These are phyloP conservation scores for Cynodonichthys magdalenae DNA, from an alignment of 2,797 vertebrate genomes.

Conservation along the genomic window DNA sequence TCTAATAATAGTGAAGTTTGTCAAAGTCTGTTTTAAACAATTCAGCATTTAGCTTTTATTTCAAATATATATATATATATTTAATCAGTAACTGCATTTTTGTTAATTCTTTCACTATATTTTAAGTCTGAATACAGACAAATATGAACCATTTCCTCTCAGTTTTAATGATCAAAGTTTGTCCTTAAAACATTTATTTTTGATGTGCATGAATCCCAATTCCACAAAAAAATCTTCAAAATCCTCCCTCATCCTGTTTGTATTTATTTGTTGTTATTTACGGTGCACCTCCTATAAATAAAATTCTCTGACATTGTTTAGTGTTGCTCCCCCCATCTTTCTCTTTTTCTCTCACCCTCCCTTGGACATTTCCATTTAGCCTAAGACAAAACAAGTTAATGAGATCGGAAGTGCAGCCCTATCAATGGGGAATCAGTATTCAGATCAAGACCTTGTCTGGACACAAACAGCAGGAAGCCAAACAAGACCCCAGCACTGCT, in stretches of 20 bases:
- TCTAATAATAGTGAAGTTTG: no score
- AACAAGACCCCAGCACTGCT: slow-evolving; percentile 63
- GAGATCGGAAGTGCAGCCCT: slow-evolving; percentile 80
- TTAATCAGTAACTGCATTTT: neutral
- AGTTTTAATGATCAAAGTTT: slow-evolving; percentile 17
- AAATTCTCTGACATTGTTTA: slow-evolving; percentile 67
- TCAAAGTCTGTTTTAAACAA: neutral
- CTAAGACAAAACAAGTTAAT: slow-evolving; percentile 85
- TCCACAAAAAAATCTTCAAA: slow-evolving; percentile 2
- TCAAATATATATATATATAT: no score
- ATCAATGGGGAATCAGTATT: slow-evolving; percentile 83
- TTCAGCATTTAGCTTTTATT: slow-evolving; percentile 5
- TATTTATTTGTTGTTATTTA: slow-evolving; percentile 79
- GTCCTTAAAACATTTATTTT: slow-evolving; percentile 13
- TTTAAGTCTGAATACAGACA: slow-evolving; percentile 1
- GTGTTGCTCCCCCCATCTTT: slow-evolving; percentile 52
- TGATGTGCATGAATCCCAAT: slow-evolving; percentile 27
- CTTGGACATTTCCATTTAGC: slow-evolving; percentile 72
- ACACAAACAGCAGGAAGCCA: slow-evolving; percentile 83
- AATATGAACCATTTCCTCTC: neutral
- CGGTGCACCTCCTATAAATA: slow-evolving; percentile 58
- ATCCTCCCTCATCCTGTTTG: slow-evolving; percentile 68
- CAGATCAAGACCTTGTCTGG: slow-evolving; percentile 78
- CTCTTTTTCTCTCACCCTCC: slow-evolving; percentile 58
- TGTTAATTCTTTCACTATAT: neutral